Base-by-base conservation (phyloP, 2,888 invertebrate genomes). In the Drosophila subquinaria region DNA sequence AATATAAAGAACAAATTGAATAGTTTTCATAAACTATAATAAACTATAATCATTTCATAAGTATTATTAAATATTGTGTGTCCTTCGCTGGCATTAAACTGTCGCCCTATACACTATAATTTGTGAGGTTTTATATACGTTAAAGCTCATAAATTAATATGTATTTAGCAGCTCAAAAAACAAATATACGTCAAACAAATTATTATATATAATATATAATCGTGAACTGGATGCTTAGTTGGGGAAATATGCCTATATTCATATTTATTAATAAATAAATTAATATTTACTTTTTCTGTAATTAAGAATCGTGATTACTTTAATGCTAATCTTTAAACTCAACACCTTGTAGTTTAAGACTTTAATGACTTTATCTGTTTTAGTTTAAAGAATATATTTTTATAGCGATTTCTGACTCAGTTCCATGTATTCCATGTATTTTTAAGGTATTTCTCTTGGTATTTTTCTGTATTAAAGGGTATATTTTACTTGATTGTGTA, bases 41-140 rank as follows among this genome's bases (percentile, higher is more conserved):
- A 82, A 82, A 73, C 73, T 20, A 80, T 82, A 70, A 72, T 82
- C 65, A 73, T 88, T 74, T 73, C 52, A 56, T 66, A 59, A 56
- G 56, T 45, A 33, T 69, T 55, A 71, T 80, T 73, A 70, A 59
- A 61, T 69, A 51, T 56, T 36, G 17, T 17, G 15, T 59, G 73
- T 56, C 83, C 83, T 85, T 80, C 72, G 57, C 13, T 6, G 47
- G 74, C 48, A 76, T 75, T 80, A 82, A 73, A 20, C 40, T 85
- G 81, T 80, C 78, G 36, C 27, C 67, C 27, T 59, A 38, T 59
- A 50, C 20, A 57, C 42, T 15, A 50, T 69, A 63, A 77, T 73
- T 79, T 74, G 61, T 53, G 48, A 13, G 52, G 45, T 75, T 61
- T 65, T 48, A 62, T 62, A 50, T 40, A 33, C 11, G 48, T 40